These are phyloP conservation scores for Pocillopora verrucosa DNA, from an alignment of 64 coral and sea anemone genomes.

Conservation along the genomic window DNA sequence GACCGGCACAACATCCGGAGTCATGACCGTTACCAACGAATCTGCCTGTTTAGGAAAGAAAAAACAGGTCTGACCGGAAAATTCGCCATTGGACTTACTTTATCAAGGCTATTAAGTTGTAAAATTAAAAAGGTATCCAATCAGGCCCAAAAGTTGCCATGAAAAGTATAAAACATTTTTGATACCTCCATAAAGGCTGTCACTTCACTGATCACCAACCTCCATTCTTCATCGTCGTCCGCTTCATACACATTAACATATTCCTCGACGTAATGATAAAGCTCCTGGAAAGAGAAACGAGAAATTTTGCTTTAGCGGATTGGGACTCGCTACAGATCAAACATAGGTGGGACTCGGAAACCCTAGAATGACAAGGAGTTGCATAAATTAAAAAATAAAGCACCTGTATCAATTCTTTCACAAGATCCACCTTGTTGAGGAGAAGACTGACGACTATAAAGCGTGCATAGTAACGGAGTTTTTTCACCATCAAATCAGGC, in stretches of 20 bases:
- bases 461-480: slow-evolving; percentile 92
- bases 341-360: background rate
- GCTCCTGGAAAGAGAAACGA: slow-evolving; percentile 60
- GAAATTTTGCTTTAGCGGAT: background rate
- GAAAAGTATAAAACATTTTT: too few species aligned
- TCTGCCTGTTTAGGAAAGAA: slow-evolving; percentile 58
- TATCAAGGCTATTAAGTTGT: too few species aligned
- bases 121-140: too few species aligned
- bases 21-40: slow-evolving; percentile 85
- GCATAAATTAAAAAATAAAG: background rate
- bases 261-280: slow-evolving; percentile 91
- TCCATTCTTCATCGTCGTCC: slow-evolving; percentile 98
- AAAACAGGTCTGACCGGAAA: background rate
- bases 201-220: slow-evolving; percentile 95
- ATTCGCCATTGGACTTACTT: too few species aligned
- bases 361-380: too few species aligned
- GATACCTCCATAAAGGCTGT: slow-evolving; percentile 91
- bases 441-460: slow-evolving; percentile 94
- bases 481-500: slow-evolving; percentile 97
- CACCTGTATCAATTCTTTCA: slow-evolving; percentile 90
- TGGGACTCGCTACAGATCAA: background rate
- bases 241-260: slow-evolving; percentile 84
- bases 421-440: slow-evolving; percentile 93
- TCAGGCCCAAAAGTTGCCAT: too few species aligned
- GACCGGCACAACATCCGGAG: slow-evolving; percentile 76